Evolutionary conservation across 2,888 invertebrate species (phyloP), one percentile per base, ranked within the genome.

Genomic region (Thyatira batis): DNA sequence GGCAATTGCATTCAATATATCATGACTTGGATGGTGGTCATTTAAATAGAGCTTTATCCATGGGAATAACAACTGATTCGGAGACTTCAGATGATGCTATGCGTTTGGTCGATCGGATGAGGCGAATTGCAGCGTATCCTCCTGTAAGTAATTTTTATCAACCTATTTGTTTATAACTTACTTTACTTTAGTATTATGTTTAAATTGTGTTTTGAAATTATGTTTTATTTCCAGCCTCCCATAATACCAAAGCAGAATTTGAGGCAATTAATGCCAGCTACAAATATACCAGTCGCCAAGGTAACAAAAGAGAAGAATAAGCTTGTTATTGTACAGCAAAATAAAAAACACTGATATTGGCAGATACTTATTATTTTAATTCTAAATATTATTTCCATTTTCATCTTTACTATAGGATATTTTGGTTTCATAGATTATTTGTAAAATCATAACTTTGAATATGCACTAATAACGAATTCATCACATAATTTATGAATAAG

Each of bases 271-370:
- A 94, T 94, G 86, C 93, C 94, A 28, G 93, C 94, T 0, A 93
- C 93, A 25, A 92, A 93, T 43, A 80, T 92, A 27, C 94, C 95
- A 0, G 94, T 94, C 27, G 96, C 97, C 1, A 96, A 95, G 85
- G 96, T 97, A 28, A 97, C 96, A 0, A 93, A 96, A 60, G 95
- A 96, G 79, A 95, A 95, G 78, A 97, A 97, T 81, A 97, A 97
- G 78, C 93, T 97, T 11, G 95, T 97, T 57, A 96, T 97, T 69
- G 93, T 94, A 57, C 95, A 95, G 61, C 95, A 95, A 72, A 94
- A 93, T 54, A 94, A 93, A 71, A 89, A 88, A 65, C 88, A 84
- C 79, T 88, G 87, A 89, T 78, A 78, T 63, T 72, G 66, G 62
- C 69, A 63, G 20, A 58, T 65, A 13, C 57, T 70, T 70, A 69